These are phyloP conservation scores for Copidosoma aretas DNA, from an alignment of 2,888 invertebrate species.

Conservation along the genomic window DNA sequence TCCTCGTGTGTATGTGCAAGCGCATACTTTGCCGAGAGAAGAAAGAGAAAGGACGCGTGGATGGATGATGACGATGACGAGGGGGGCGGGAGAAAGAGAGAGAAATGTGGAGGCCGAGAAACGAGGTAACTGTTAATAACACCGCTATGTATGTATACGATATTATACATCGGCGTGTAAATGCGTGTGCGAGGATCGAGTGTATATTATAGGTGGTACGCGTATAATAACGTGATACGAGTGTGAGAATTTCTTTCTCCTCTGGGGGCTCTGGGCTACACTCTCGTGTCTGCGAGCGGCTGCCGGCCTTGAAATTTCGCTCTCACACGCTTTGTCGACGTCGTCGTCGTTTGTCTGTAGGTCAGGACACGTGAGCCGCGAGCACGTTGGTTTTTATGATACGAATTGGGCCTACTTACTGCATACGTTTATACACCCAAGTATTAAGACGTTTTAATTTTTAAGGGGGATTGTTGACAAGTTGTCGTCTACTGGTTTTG, in stretches of 20 bases:
- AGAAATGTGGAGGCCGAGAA: constrained; percentile 1
- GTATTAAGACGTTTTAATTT: too few relatives aligned
- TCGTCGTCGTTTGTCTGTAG: not conserved
- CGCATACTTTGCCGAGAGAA: constrained; percentile 30
- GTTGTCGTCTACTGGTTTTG: too few relatives aligned
- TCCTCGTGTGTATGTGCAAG: not conserved
- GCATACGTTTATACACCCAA: too few relatives aligned
- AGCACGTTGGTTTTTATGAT: not conserved
- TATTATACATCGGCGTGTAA: too few relatives aligned
- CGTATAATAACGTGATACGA: not conserved
- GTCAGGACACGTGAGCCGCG: not conserved
- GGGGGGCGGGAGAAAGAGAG: not conserved
- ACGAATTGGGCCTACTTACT: too few relatives aligned
- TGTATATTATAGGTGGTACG: not conserved
- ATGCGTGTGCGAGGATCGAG: not conserved
- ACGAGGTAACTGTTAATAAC: constrained; percentile 27
- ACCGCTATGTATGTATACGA: not conserved
- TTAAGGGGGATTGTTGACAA: too few relatives aligned
- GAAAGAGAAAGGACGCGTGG: constrained; percentile 36
- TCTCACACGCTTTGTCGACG: not conserved
- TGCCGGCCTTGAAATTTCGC: constrained; percentile 28
- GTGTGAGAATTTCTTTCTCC: constrained; percentile 17
- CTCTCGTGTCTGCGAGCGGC: not conserved
- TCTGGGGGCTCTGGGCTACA: not conserved
- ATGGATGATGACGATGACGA: not conserved